Base-by-base conservation (phyloP, 2,888 invertebrate genomes). In the Ditula angustiorana region DNA sequence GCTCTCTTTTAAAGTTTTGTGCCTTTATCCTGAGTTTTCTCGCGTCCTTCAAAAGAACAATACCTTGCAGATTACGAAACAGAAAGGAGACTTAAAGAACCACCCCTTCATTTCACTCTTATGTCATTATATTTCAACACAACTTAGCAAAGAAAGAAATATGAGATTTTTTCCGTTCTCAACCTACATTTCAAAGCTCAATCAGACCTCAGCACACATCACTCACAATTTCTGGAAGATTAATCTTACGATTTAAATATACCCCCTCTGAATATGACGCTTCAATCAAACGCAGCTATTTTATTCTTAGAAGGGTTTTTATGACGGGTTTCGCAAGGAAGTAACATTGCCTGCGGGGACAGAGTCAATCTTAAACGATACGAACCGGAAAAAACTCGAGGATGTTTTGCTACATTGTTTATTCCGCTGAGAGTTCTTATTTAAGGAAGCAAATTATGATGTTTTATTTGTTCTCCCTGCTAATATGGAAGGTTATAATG, bases 281-380 rank as follows among this genome's bases (percentile, higher is more conserved):
- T 37, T 53, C 46, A 52, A 53, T 59, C 46, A 53, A 58, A 59
- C 58, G 24, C 50, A 63, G 26, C 37, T 64, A 16, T 35, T 46
- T 30, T 24, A 58, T 58, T 53, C 37, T 46, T 28, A 26, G 23
- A 52, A 53, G 24, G 46, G 28, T 59, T 59, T 56, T 64, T 53
- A 47, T 28, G 58, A 64, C 28, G 33, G 58, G 52, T 33, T 49
- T 44, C 52, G 35, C 28, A 41, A 57, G 16, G 52, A 44, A 57
- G 33, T 33, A 58, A 44, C 35, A 37, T 37, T 30, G 53, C 64
- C 64, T 57, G 64, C 35, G 46, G 64, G 57, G 52, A 44, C 64
- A 10, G 35, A 58, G 64, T 64, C 64, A 64, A 64, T 64, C 64
- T 59, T 53, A 64, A 64, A 59, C 58, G 64, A 57, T 57, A 52